Evolutionary conservation across 2,888 invertebrate species (phyloP).

Genomic region (Apamea epomidion): DNA sequence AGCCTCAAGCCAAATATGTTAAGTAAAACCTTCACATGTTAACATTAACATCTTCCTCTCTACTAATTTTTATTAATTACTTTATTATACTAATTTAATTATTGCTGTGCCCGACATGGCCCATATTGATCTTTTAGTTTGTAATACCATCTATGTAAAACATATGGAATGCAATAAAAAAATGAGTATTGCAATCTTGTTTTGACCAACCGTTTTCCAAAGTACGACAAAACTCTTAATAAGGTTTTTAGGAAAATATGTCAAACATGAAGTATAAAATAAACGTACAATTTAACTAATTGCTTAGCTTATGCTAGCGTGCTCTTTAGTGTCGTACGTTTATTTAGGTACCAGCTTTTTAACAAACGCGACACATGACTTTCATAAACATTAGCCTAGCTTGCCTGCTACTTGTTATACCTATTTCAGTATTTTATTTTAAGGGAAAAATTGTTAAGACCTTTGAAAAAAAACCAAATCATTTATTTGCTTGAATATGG

Average conservation of each 20-base stretch:
- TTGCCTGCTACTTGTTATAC: background rate
- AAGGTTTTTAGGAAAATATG: background rate
- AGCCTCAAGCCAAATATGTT: no score
- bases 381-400: background rate
- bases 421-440: background rate
- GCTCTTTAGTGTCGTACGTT: constrained; percentile 12
- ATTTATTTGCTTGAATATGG: no score
- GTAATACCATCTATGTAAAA: no score
- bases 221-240: background rate
- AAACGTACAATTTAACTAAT: constrained; percentile 5
- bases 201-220: background rate
- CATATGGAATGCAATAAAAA: no score
- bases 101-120: no score
- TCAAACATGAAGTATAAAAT: constrained; percentile 8
- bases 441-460: no score
- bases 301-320: constrained; percentile 16
- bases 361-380: background rate
- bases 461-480: background rate
- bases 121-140: no score
- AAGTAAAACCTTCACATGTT: background rate
- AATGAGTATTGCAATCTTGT: background rate
- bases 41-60: background rate
- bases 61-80: no score
- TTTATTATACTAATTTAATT: no score
- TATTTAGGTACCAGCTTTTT: background rate